Evolutionary conservation across 2,888 invertebrate species (phyloP).

Genomic region (Nephrotoma appendiculata): DNA sequence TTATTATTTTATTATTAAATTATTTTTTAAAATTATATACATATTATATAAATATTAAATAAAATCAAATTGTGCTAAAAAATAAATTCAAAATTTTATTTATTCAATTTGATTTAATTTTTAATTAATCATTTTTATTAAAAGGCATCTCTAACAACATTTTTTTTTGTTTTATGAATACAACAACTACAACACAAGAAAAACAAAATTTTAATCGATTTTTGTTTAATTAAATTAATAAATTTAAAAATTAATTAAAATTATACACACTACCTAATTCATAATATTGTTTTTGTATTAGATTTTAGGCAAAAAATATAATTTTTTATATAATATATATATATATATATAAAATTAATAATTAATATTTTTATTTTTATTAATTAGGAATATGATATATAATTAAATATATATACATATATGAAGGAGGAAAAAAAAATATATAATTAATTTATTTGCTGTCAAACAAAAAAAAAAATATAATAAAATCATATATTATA

Average conservation of each 20-base stretch:
- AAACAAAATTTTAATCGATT: not conserved
- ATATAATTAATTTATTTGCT: not conserved
- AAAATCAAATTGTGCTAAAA: not conserved
- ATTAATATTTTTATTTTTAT: not conserved
- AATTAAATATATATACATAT: too few species aligned
- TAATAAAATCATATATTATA: not conserved
- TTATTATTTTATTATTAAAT: not conserved
- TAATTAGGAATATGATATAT: not conserved
- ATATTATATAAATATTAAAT: not conserved
- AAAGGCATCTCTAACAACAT: not conserved
- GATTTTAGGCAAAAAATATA: not conserved
- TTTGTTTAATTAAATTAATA: not conserved
- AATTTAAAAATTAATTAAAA: not conserved
- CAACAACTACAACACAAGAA: not conserved
- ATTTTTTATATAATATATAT: not conserved
- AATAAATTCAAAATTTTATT: not conserved
- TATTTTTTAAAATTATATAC: not conserved
- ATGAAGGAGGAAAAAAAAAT: too few species aligned
- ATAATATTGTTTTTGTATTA: not conserved
- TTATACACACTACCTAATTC: not conserved
- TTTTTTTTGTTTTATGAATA: not conserved
- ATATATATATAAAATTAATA: not conserved
- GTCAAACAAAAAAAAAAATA: not conserved
- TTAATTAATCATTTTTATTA: not conserved
- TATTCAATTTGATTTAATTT: not conserved